These are phyloP conservation scores for Calliopsis andreniformis DNA, from an alignment of 1,140 invertebrate species.

Conservation along the genomic window DNA sequence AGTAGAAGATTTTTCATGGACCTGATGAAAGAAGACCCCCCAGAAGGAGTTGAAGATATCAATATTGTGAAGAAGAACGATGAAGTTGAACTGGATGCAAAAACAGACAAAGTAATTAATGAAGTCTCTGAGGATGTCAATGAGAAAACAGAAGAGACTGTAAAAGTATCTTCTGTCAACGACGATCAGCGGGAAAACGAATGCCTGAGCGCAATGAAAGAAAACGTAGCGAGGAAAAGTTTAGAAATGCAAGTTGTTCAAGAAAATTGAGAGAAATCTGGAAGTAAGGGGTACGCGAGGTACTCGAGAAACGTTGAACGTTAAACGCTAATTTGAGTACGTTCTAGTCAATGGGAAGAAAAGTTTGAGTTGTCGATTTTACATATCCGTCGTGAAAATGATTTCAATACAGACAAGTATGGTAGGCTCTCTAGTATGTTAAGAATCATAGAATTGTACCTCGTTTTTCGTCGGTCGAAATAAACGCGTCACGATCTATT, in stretches of 20 bases:
- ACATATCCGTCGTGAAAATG: background rate
- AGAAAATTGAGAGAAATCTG: slow-evolving; percentile 13
- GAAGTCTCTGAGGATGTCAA: background rate
- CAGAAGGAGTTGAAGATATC: background rate
- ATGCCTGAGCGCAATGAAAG: no score
- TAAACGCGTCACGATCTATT: slow-evolving; percentile 33
- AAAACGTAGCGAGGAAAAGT: slow-evolving; percentile 35
- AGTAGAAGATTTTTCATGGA: slow-evolving; percentile 25
- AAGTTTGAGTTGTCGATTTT: background rate
- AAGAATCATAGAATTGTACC: slow-evolving; percentile 15
- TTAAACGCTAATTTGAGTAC: background rate
- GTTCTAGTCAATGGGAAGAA: background rate
- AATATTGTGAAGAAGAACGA: background rate
- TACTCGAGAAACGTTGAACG: background rate
- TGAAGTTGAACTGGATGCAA: background rate
- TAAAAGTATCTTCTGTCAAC: no score
- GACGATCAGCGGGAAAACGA: no score
- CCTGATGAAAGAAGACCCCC: background rate
- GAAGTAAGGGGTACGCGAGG: background rate
- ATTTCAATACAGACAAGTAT: background rate
- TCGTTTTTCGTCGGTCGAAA: slow-evolving; percentile 34
- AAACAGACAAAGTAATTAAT: background rate
- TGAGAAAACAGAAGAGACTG: background rate
- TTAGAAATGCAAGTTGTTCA: slow-evolving; percentile 64
- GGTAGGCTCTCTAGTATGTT: slow-evolving; percentile 35